Evolutionary conservation across 2,113 vertebrate species (phyloP).

Genomic region (Phyllopteryx taeniolatus): DNA sequence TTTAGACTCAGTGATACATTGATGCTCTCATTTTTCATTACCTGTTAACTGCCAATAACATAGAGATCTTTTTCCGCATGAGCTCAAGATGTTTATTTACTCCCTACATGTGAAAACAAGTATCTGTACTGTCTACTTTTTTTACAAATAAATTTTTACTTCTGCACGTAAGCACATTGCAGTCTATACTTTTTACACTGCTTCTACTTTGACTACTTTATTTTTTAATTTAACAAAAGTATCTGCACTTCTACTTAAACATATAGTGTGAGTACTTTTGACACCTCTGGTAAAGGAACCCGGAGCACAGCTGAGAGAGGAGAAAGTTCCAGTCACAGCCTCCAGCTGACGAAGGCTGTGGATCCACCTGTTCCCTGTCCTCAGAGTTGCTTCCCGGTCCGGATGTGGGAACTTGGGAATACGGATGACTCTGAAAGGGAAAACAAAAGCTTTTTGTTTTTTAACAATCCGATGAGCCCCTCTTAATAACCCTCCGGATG

Average conservation of each 20-base stretch:
- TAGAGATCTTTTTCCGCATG: too few relatives aligned
- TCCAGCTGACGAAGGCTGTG: slow-evolving; percentile 24
- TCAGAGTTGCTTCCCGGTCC: slow-evolving; percentile 51
- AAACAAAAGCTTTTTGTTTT: slow-evolving; percentile 42
- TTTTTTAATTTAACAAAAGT: too few relatives aligned
- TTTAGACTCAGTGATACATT: neutral
- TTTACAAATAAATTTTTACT: too few relatives aligned
- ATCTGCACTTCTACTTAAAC: too few relatives aligned
- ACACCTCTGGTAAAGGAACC: neutral
- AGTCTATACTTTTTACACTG: too few relatives aligned
- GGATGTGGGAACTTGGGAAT: slow-evolving; percentile 61
- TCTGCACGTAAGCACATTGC: too few relatives aligned
- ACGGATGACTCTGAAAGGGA: slow-evolving; percentile 42
- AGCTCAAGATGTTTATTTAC: too few relatives aligned
- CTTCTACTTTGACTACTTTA: too few relatives aligned
- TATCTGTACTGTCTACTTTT: too few relatives aligned
- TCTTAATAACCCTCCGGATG: slow-evolving; percentile 36
- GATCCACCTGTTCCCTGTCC: slow-evolving; percentile 58
- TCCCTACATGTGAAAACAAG: too few relatives aligned
- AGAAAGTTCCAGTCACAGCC: slow-evolving; percentile 1
- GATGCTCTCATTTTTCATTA: too few relatives aligned
- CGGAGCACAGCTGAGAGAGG: slow-evolving; percentile 1
- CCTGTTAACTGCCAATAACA: too few relatives aligned
- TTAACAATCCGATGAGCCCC: slow-evolving; percentile 24
- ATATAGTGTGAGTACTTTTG: neutral